phyloP scores from a whole-genome alignment of 2,797 vertebrate species.

The Hippoglossus hippoglossus region DNA sequence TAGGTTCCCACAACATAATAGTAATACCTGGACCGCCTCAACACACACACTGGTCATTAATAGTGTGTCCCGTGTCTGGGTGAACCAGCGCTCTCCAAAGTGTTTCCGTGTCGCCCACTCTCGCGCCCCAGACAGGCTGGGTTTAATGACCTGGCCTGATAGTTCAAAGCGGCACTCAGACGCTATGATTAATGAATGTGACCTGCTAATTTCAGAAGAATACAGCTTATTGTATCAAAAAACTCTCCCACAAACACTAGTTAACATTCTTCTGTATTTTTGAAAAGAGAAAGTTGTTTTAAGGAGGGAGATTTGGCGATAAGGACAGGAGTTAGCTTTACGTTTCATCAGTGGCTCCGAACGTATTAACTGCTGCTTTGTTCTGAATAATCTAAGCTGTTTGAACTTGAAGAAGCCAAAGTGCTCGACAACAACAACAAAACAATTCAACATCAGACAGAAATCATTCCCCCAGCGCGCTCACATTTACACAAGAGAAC shows the following conservation, averaged over 20 bases:
- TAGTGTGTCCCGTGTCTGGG: constrained; percentile 78
- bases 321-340: constrained; percentile 71
- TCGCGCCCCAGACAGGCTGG: constrained; percentile 77
- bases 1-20: no score
- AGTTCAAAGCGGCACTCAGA: constrained; percentile 83
- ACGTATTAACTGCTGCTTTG: constrained; percentile 73
- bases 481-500: constrained; percentile 44
- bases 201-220: constrained; percentile 84
- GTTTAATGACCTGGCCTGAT: constrained; percentile 84
- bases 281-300: constrained; percentile 62
- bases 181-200: constrained; percentile 85
- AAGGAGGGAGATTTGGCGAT: constrained; percentile 72
- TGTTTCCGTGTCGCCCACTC: constrained; percentile 83
- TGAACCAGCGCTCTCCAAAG: constrained; percentile 80
- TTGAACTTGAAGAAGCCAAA: constrained; percentile 74
- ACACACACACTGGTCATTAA: constrained; percentile 65
- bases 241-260: constrained; percentile 70
- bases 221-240: constrained; percentile 82
- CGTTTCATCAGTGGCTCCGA: constrained; percentile 76
- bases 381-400: constrained; percentile 70
- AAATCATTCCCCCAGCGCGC: constrained; percentile 49
- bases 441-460: constrained; percentile 70
- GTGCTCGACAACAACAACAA: constrained; percentile 66
- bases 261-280: constrained; percentile 84
- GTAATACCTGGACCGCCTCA: no score